Conservation (phyloP, 1,140 invertebrate species). For the Ostrea denselamellosa region DNA sequence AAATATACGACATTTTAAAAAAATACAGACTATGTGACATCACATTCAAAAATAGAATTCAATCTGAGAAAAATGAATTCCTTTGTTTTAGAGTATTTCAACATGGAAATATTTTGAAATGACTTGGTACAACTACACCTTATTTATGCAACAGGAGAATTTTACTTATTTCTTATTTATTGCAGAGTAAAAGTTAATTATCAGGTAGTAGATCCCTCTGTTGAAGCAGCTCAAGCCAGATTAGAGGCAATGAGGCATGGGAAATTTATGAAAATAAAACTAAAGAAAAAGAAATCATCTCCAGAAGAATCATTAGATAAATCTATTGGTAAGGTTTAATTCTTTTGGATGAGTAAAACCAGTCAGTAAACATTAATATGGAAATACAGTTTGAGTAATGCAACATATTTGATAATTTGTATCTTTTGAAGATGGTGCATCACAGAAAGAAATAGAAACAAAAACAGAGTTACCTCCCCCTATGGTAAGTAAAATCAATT, state of each 20-base stretch:
- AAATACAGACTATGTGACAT: no score
- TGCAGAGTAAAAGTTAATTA: slow-evolving; percentile 75
- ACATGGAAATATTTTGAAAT: background rate
- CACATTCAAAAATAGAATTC: no score
- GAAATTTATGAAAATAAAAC: slow-evolving; percentile 41
- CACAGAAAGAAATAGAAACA: background rate
- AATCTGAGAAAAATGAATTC: no score
- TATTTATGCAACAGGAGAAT: background rate
- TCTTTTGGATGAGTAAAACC: background rate
- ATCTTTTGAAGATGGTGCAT: background rate
- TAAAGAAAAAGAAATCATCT: slow-evolving; percentile 40
- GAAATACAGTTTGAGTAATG: background rate
- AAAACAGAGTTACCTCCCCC: slow-evolving; percentile 35
- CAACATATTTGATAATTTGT: background rate
- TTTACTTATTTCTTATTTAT: slow-evolving; percentile 17
- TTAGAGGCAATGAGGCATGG: slow-evolving; percentile 77
- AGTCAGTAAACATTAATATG: background rate
- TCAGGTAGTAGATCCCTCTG: slow-evolving; percentile 72
- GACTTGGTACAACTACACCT: background rate
- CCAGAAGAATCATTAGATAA: slow-evolving; percentile 27
- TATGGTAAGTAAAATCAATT: background rate
- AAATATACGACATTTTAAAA: no score
- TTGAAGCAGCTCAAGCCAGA: slow-evolving; percentile 73
- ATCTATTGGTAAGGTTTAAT: slow-evolving; percentile 32
- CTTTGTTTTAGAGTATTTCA: no score